phyloP scores from a whole-genome alignment of 2,797 vertebrate genomes.

The Uromys caudimaculatus region DNA sequence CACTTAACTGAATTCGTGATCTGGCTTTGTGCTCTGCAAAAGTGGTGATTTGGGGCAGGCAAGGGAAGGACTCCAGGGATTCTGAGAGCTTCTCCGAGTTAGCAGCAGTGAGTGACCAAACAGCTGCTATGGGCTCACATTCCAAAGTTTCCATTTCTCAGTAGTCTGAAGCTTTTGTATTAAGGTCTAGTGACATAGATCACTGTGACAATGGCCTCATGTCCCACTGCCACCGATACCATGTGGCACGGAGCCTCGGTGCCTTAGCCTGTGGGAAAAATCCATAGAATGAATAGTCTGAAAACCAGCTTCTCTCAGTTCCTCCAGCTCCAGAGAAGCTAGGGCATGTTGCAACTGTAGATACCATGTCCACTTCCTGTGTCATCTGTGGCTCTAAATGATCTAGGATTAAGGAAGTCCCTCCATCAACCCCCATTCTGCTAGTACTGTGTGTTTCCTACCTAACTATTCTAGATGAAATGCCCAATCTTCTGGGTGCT shows the following conservation, averaged over 20 bases:
- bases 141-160: slow-evolving; percentile 3
- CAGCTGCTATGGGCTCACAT: neutral
- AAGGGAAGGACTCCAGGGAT: neutral
- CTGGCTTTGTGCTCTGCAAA: neutral
- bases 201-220: neutral
- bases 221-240: neutral
- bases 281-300: neutral
- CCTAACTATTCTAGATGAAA: slow-evolving; percentile 1
- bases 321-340: neutral
- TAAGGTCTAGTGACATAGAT: neutral
- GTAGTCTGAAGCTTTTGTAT: slow-evolving; percentile 4
- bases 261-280: slow-evolving; percentile 52
- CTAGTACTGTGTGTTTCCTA: neutral
- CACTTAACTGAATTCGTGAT: neutral
- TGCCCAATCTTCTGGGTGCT: neutral
- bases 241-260: neutral
- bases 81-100: slow-evolving; percentile 42
- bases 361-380: neutral
- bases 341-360: neutral
- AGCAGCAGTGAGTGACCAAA: neutral
- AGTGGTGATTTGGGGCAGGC: neutral
- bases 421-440: neutral
- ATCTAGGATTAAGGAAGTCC: neutral
- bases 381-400: neutral
- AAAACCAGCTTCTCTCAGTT: neutral